These are phyloP conservation scores for Neosilurus hyrtlii DNA, from an alignment of 2,797 vertebrate species.

Conservation along the genomic window DNA sequence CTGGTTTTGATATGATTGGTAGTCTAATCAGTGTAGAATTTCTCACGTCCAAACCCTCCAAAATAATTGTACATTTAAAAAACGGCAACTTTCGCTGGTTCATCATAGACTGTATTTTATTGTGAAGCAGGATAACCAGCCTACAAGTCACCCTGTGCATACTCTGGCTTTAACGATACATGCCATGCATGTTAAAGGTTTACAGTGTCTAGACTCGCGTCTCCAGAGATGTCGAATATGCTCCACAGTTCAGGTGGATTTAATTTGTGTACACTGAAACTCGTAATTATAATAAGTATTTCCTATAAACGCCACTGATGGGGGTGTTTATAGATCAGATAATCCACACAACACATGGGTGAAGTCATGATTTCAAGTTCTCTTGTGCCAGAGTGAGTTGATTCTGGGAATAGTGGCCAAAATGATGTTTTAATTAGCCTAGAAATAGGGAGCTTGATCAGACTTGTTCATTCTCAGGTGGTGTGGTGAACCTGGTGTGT, in stretches of 20 bases:
- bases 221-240: background rate
- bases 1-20: background rate
- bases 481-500: background rate
- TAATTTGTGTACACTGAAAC: background rate
- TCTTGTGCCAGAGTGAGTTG: background rate
- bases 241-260: background rate
- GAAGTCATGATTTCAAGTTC: background rate
- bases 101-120: background rate
- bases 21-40: background rate
- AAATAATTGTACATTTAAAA: background rate
- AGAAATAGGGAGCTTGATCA: background rate
- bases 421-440: background rate
- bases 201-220: conserved; percentile 19
- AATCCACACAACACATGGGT: background rate
- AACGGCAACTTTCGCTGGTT: background rate
- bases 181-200: conserved; percentile 7
- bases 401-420: background rate
- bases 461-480: conserved; percentile 21
- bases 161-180: conserved; percentile 13
- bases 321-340: background rate
- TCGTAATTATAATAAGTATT: background rate
- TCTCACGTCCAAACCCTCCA: background rate
- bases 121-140: background rate
- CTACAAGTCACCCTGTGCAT: conserved; percentile 10
- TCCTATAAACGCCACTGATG: background rate